Evolutionary conservation across 2,888 invertebrate genomes (phyloP).

Genomic region (Athripsodes cinereus): DNA sequence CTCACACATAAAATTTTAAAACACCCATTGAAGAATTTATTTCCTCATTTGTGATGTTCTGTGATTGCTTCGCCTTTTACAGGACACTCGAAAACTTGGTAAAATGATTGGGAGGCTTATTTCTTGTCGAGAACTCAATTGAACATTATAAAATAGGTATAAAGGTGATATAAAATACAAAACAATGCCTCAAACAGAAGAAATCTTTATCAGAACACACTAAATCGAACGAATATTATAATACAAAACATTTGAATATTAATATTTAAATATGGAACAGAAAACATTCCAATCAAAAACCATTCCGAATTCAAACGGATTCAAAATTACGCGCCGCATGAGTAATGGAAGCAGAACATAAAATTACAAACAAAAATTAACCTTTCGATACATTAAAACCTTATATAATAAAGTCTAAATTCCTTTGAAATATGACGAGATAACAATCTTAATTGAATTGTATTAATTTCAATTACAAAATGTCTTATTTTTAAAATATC

Average conservation of each 20-base stretch:
- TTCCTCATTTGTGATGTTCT: too few species aligned
- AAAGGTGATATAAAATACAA: too few species aligned
- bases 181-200: too few species aligned
- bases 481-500: not conserved
- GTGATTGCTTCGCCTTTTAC: too few species aligned
- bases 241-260: not conserved
- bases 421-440: not conserved
- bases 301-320: not conserved
- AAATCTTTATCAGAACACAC: too few species aligned
- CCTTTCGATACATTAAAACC: not conserved
- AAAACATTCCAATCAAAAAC: not conserved
- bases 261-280: not conserved
- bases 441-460: slow-evolving; percentile 1
- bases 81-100: not conserved
- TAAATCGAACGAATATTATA: too few species aligned
- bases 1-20: too few species aligned
- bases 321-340: not conserved
- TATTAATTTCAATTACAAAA: not conserved
- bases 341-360: not conserved
- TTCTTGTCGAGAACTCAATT: too few species aligned
- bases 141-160: too few species aligned
- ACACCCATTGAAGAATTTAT: too few species aligned
- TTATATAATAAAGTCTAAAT: not conserved
- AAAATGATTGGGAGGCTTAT: not conserved
- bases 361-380: not conserved